Evolutionary conservation across 2,113 vertebrate genomes (phyloP).

Genomic region (Vulpes vulpes): DNA sequence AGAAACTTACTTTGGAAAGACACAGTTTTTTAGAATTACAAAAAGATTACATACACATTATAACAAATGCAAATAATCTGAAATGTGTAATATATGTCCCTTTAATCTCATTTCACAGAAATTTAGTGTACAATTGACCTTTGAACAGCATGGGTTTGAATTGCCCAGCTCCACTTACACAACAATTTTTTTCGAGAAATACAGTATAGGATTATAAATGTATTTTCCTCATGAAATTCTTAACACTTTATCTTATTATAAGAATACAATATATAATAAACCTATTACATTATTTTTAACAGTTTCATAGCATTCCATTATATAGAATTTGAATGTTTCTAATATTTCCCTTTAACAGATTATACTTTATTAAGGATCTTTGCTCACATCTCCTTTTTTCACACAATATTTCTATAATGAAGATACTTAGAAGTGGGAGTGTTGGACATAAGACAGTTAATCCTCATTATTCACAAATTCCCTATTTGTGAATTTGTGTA

Average conservation of each 20-base stretch:
- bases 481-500: not conserved
- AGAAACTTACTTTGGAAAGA: constrained; percentile 48
- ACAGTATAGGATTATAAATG: not conserved
- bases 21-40: constrained; percentile 36
- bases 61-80: not conserved
- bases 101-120: not conserved
- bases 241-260: not conserved
- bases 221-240: not conserved
- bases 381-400: not conserved
- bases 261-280: not conserved
- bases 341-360: constrained; percentile 23
- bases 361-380: not conserved
- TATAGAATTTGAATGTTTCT: not conserved
- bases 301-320: not conserved
- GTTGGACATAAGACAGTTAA: not conserved
- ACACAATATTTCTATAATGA: not conserved
- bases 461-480: not conserved
- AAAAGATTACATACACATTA: constrained; percentile 42
- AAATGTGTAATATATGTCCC: not conserved
- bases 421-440: not conserved
- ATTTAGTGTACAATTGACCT: not conserved
- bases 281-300: constrained; percentile 50
- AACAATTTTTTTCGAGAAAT: not conserved
- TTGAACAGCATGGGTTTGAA: not conserved
- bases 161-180: not conserved